phyloP scores from a whole-genome alignment of 2,113 vertebrate genomes.

The Aegithalos caudatus region DNA sequence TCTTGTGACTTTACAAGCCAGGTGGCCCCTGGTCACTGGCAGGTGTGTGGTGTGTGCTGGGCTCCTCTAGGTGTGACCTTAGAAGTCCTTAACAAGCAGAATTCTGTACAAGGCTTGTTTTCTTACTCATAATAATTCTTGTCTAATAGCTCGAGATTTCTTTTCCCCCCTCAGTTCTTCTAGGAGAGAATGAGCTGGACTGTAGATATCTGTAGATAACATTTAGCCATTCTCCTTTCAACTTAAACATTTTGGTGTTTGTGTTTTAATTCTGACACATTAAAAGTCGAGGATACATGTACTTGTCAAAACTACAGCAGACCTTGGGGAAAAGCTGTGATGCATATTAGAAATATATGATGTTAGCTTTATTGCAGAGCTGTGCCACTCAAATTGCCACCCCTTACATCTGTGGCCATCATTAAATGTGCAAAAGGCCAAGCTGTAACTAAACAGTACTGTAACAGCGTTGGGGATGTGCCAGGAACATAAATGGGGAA shows the following conservation, averaged over 20 bases:
- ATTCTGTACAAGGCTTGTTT: neutral
- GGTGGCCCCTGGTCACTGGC: neutral
- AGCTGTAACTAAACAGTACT: neutral
- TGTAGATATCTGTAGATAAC: neutral
- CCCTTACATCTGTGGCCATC: slow-evolving; percentile 32
- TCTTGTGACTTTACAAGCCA: neutral
- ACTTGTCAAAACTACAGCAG: neutral
- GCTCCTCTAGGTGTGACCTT: neutral
- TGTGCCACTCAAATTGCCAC: neutral
- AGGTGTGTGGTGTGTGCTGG: neutral
- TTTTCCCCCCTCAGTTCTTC: neutral
- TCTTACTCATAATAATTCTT: neutral
- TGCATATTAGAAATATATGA: neutral
- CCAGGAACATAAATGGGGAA: neutral
- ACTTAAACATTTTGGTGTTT: neutral
- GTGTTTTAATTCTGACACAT: neutral
- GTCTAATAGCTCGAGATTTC: neutral
- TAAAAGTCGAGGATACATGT: neutral
- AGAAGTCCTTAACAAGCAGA: neutral
- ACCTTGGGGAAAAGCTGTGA: neutral
- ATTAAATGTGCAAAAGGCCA: slow-evolving; percentile 23
- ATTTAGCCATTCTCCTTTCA: neutral
- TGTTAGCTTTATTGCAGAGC: neutral
- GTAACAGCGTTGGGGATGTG: neutral
- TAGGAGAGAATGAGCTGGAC: neutral